phyloP scores from a whole-genome alignment of 2,113 vertebrate species.

The Balaeniceps rex region DNA sequence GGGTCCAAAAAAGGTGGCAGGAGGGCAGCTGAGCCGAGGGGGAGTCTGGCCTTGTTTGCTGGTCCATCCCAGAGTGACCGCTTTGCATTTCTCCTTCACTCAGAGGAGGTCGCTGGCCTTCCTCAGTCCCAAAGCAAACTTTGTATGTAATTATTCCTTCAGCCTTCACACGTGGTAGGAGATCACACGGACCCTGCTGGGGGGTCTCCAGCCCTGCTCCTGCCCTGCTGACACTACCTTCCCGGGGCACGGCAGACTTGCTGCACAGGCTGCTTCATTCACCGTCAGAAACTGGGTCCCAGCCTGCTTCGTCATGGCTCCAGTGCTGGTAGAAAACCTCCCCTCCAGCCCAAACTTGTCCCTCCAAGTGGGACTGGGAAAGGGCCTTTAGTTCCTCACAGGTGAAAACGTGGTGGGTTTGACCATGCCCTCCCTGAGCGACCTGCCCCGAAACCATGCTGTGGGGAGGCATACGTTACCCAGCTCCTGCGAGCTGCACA shows the following conservation, averaged over 20 bases:
- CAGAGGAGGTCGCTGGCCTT: background rate
- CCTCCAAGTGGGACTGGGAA: too few species aligned
- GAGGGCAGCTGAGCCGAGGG: background rate
- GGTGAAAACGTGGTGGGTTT: background rate
- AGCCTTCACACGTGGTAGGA: background rate
- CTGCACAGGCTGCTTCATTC: background rate
- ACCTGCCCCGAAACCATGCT: background rate
- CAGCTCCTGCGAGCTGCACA: background rate
- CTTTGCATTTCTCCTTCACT: background rate
- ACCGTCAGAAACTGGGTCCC: background rate
- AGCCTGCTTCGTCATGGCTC: background rate
- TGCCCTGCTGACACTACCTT: background rate
- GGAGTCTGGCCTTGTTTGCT: background rate
- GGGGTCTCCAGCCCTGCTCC: background rate
- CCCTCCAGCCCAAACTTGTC: too few species aligned
- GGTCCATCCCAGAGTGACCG: background rate
- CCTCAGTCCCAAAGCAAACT: background rate
- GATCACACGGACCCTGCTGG: background rate
- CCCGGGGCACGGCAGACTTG: background rate
- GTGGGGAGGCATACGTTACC: background rate
- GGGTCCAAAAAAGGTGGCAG: background rate
- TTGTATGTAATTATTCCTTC: background rate
- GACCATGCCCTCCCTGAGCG: background rate
- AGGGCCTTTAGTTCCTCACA: too few species aligned
- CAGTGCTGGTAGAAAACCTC: background rate